Evolutionary conservation across 1,140 invertebrate genomes (phyloP), one percentile per base, ranked within the genome.

Genomic region (Drosophila kanapiae): DNA sequence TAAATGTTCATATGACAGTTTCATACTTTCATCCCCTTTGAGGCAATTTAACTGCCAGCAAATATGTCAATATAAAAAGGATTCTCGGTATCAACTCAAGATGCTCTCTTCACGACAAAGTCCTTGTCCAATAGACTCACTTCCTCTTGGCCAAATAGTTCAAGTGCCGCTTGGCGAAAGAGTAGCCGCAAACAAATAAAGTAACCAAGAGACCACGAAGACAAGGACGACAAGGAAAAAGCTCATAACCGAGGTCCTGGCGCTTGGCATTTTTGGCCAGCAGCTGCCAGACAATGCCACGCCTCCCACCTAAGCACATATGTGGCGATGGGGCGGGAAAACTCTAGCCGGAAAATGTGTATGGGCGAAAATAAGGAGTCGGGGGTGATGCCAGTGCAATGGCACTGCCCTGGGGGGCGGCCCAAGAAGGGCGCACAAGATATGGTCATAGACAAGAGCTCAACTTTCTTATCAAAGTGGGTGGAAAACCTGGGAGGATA

Each of bases 201-300:
- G 56, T 51, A 71, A 64, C 43, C 58, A 61, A 58, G 38, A 61
- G 47, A 78, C 74, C 67, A 77, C 64, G 53, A 60, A 59, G 48
- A 51, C 37, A 76, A 80, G 81, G 64, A 75, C 64, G 78, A 70
- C 80, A 71, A 80, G 64, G 76, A 71, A 47, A 80, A 83, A 72
- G 59, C 83, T 87, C 76, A 86, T 87, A 86, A 87, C 83, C 62
- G 57, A 86, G 80, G 61, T 68, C 77, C 71, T 65, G 62, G 40
- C 31, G 54, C 42, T 47, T 59, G 48, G 67, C 62, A 70, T 67
- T 63, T 58, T 48, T 38, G 78, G 59, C 49, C 82, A 70, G 49
- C 75, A 78, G 75, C 75, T 86, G 82, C 64, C 75, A 85, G 69
- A 69, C 69, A 57, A 70, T 71, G 65, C 64, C 51, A 70, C 69